Evolutionary conservation across 2,113 vertebrate genomes (phyloP), one percentile per base, ranked within the genome.

Genomic region (Equus przewalskii): DNA sequence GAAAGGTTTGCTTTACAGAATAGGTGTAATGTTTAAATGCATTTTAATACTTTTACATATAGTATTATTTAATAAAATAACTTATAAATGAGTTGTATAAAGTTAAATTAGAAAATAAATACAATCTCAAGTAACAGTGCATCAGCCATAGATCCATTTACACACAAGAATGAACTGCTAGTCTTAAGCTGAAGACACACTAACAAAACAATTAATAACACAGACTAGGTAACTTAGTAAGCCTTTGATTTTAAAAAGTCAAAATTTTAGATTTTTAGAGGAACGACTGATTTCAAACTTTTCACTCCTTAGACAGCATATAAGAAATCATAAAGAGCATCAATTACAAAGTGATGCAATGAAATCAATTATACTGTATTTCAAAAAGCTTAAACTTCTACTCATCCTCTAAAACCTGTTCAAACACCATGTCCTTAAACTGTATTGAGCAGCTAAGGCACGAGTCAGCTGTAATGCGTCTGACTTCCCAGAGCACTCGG

Each of bases 11-110:
- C 60, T 58, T 78, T 80, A 24, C 0, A 92, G 33, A 87, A n/a
- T n/a, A 90, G 64, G 44, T 60, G 80, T 56, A 76, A 92, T 67
- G 70, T 80, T 86, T 80, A 94, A 92, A 96, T 70, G 28, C 30
- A 80, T 69, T 92, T 96, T 87, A 84, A 83, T 75, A 90, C 60
- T 91, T 84, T 75, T 51, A 96, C 95, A 84, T 85, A 81, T 10
- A 73, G 54, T 54, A 41, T 76, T 84, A 51, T 89, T 91, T 91
- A 92, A 84, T 56, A 78, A 92, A 69, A 30, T 87, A 90, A 87
- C 26, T 84, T 93, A 76, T 60, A 89, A 65, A 73, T 82, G 64
- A 94, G 56, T 46, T 75, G 41, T 75, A 78, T 30, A 81, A 54
- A 80, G 58, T 84, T 72, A 81, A 88, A 89, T 86, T 82, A 76